Conservation (phyloP, 2,113 vertebrate genomes). For the Corydoras sp. region DNA sequence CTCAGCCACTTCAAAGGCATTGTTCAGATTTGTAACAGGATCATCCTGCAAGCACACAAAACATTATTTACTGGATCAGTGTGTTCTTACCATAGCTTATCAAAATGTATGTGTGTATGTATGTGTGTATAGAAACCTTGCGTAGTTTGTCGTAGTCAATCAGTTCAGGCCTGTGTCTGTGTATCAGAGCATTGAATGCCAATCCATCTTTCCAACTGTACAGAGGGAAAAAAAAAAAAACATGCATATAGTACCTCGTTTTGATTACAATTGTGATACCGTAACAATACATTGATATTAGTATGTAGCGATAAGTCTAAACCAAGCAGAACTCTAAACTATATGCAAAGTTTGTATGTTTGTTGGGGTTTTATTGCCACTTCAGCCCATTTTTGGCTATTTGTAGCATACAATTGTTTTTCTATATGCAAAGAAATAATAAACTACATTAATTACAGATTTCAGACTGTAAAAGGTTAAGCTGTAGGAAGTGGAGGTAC, state of each 20-base stretch:
- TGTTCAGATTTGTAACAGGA: constrained; percentile 73
- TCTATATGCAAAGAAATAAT: too few relatives aligned
- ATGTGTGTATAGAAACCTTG: constrained; percentile 65
- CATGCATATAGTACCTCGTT: too few relatives aligned
- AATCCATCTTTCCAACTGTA: constrained; percentile 92
- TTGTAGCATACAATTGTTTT: too few relatives aligned
- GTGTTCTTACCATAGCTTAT: background rate
- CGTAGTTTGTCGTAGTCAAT: constrained; percentile 91
- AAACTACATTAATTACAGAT: background rate
- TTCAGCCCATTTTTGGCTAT: too few relatives aligned
- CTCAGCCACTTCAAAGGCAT: constrained; percentile 75
- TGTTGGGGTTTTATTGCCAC: too few relatives aligned
- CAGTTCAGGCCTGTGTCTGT: constrained; percentile 88
- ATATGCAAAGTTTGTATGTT: too few relatives aligned
- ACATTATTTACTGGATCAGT: background rate
- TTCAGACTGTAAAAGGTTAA: background rate
- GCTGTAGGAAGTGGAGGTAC: background rate
- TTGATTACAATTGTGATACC: too few relatives aligned
- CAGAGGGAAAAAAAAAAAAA: background rate
- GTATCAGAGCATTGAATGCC: constrained; percentile 93
- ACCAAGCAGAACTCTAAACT: too few relatives aligned
- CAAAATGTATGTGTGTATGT: background rate
- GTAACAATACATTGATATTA: too few relatives aligned
- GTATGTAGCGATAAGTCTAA: too few relatives aligned
- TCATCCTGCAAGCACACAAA: constrained; percentile 61